These are phyloP conservation scores for Gryon sp. DNA, from an alignment of 1,140 invertebrate species.

Conservation along the genomic window DNA sequence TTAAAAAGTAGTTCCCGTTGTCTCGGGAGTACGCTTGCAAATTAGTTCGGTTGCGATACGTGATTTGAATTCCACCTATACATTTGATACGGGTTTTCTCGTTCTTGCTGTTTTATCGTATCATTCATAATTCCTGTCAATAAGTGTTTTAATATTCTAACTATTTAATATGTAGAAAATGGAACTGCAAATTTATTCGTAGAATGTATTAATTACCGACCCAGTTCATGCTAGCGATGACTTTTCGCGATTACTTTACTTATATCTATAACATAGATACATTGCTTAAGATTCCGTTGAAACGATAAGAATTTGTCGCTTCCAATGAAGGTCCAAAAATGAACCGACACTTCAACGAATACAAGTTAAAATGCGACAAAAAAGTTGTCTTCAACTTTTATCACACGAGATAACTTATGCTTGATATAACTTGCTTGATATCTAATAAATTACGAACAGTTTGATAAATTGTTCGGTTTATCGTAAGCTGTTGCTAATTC, in stretches of 20 bases:
- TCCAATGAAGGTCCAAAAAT: too few relatives aligned
- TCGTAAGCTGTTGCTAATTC: constrained; percentile 16
- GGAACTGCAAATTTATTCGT: constrained; percentile 1
- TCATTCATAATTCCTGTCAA: constrained; percentile 18
- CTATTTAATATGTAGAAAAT: too few relatives aligned
- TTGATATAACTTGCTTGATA: too few relatives aligned
- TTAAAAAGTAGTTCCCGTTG: constrained; percentile 23
- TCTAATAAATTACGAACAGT: not conserved
- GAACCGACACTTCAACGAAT: too few relatives aligned
- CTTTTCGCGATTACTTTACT: too few relatives aligned
- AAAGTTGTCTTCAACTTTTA: not conserved
- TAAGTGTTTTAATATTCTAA: constrained; percentile 23
- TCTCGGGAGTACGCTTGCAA: constrained; percentile 9
- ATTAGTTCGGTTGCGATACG: constrained; percentile 36
- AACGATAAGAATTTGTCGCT: too few relatives aligned
- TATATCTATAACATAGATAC: too few relatives aligned
- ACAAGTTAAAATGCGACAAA: too few relatives aligned
- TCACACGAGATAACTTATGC: too few relatives aligned
- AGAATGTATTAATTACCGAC: not conserved
- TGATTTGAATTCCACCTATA: constrained; percentile 4
- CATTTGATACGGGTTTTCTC: not conserved
- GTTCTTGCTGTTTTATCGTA: constrained; percentile 24
- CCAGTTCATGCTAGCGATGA: too few relatives aligned
- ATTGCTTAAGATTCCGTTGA: too few relatives aligned
- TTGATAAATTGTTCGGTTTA: constrained; percentile 11